Base-by-base conservation (phyloP, 2,797 vertebrate species). In the Muscicapa striata region DNA sequence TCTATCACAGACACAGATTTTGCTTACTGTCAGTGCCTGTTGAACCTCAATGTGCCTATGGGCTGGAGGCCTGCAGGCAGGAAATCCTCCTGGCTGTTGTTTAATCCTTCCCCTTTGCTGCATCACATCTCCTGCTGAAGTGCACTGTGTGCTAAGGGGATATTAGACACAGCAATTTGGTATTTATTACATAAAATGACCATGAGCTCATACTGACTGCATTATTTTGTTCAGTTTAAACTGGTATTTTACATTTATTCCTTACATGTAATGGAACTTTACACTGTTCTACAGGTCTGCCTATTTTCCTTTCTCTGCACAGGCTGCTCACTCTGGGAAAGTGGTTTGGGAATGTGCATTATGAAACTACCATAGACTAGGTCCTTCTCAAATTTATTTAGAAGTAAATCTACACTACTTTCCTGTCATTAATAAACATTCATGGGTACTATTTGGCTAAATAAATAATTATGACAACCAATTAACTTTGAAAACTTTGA, bases 401-500 rank as follows among this genome's bases (percentile, higher is more conserved):
- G 51, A 85, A 90, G 62, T 43, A 75, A 80, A 43, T 58, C 49
- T 83, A 11, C 29, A 30, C 80, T 95, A n/a, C 57, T 59, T 94
- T 87, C 61, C 72, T 89, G 81, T 76, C 64, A 83, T 52, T 90
- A 49, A 68, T 90, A 83, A 93, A 93, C 84, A 94, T 79, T 83
- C 61, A 84, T 95, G 40, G 49, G 1, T 62, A 51, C 27, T 79
- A 46, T 92, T 73, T 84, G 26, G 41, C 22, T 90, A 91, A 94
- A 85, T 92, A 87, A 89, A 49, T 93, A 77, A 90, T 82, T 64
- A 67, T 26, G 26, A 72, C 24, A 61, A 80, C 61, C 38, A 77
- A 34, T 92, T 92, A 84, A 36, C 36, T 36, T 36, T 36, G 36
- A 36, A 36, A 16, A 36, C 68, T 69, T 69, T 55, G 55, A 59